These are phyloP conservation scores for Tetramorium simillimum DNA, from an alignment of 1,140 invertebrate species.

Conservation along the genomic window DNA sequence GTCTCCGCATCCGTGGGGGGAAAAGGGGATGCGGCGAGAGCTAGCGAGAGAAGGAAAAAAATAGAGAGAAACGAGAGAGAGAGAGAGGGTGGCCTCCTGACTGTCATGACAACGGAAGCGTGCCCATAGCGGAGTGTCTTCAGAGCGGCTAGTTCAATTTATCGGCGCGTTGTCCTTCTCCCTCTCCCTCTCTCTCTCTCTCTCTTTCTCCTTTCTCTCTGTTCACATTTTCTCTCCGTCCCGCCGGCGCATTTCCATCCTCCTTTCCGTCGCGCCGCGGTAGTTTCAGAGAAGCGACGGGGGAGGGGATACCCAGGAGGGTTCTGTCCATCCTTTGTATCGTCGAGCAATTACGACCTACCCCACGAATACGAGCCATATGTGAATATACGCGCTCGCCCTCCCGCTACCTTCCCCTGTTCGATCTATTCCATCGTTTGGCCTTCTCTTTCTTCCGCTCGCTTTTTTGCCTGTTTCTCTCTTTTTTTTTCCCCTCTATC, in stretches of 20 bases:
- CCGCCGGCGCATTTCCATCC: constrained; percentile 10
- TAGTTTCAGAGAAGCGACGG: constrained; percentile 73
- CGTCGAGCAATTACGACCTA: constrained; percentile 83
- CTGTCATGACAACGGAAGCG: constrained; percentile 60
- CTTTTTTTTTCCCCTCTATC: constrained; percentile 7
- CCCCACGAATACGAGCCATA: constrained; percentile 72
- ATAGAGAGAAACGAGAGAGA: not conserved
- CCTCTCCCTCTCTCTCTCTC: constrained; percentile 14
- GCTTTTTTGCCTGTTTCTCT: constrained; percentile 14
- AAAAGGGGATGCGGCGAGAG: not conserved
- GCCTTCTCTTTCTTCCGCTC: not conserved
- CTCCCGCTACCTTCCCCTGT: not conserved
- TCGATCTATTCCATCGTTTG: constrained; percentile 3
- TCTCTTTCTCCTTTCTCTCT: constrained; percentile 65
- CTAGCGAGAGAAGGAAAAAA: not conserved
- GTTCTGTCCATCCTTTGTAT: constrained; percentile 83
- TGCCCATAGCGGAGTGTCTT: constrained; percentile 63
- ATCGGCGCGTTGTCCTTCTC: constrained; percentile 41
- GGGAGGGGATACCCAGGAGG: constrained; percentile 76
- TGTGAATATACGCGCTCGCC: constrained; percentile 42
- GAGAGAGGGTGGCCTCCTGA: constrained; percentile 32
- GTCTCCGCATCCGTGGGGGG: not conserved
- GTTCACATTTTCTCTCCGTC: constrained; percentile 57
- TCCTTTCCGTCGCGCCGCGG: constrained; percentile 53
- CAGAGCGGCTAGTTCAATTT: constrained; percentile 69